Evolutionary conservation across 2,888 invertebrate species (phyloP), one percentile per base, ranked within the genome.

Genomic region (Drosophila gaucha): DNA sequence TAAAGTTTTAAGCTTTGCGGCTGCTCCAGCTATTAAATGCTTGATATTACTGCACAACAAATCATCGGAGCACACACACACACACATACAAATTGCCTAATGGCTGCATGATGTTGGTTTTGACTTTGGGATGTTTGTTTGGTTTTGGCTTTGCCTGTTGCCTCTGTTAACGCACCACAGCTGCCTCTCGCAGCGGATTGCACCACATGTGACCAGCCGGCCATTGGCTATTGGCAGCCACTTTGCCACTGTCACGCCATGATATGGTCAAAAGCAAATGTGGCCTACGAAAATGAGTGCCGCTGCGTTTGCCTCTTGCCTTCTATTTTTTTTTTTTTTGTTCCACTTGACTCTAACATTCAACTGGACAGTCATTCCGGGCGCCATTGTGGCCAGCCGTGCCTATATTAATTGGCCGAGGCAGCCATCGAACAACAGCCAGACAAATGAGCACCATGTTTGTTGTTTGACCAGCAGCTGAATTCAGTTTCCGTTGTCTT

Each of bases 41-140:
- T 24, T 56, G 68, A 69, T 83, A 83, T 83, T 83, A 83, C 80
- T 77, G 67, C 74, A 69, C 69, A 77, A 86, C 80, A 86, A 80
- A 80, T 86, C 80, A 85, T 79, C 63, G 39, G 33, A 14, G 12
- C 35, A 33, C 35, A 51, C 54, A 24, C 54, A 49, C 49, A 20
- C 6, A 30, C 30, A 47, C 16, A 18, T 6, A 41, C 38, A 64
- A 44, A 68, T 85, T 71, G 76, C 55, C 65, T 76, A 85, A 82
- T 80, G 74, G 69, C 65, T 67, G 85, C 71, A 67, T 83, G 77
- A 77, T 75, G 80, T 60, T 59, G 74, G 52, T 44, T 63, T 71
- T 49, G 41, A 41, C 52, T 39, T n/a, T 30, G 62, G 52, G 67
- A 49, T n/a, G 28, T 44, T 44, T 28, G 41, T 6, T 41, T 60